These are phyloP conservation scores for Anguilla pacifica DNA, from an alignment of 2,797 vertebrate species.

Conservation along the genomic window DNA sequence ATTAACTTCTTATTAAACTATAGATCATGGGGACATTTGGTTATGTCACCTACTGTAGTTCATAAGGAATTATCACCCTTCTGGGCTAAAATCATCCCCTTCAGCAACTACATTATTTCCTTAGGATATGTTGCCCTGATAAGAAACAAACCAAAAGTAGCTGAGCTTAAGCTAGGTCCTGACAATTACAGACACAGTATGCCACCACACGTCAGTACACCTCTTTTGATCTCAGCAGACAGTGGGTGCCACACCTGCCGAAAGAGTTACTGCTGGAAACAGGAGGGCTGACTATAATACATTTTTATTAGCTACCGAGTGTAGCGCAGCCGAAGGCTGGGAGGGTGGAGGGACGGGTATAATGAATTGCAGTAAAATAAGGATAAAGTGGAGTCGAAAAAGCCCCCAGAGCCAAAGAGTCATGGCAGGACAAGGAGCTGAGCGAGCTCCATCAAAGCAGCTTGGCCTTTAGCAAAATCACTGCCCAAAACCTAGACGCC, in stretches of 20 bases:
- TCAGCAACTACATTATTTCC: not conserved
- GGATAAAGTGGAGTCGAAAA: not conserved
- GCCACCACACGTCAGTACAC: not conserved
- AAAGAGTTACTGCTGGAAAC: not conserved
- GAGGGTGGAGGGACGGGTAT: not conserved
- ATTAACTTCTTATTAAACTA: not conserved
- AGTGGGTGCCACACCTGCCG: not conserved
- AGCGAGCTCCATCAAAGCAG: not conserved
- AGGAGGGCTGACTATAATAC: not conserved
- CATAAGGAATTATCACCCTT: not conserved
- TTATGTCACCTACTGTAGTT: not conserved
- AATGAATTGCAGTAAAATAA: not conserved
- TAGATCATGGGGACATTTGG: not conserved
- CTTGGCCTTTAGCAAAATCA: not conserved
- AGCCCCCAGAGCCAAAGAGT: not conserved
- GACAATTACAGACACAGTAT: not conserved
- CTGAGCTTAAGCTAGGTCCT: not conserved
- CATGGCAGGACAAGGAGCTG: not conserved
- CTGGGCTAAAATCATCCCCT: not conserved
- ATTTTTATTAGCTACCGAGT: not conserved
- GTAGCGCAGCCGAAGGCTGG: not conserved
- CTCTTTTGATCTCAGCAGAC: not conserved
- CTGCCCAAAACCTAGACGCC: not conserved
- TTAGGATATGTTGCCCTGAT: not conserved
- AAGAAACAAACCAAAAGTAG: not conserved